Evolutionary conservation across 2,797 vertebrate species (phyloP), one percentile per base, ranked within the genome.

Genomic region (Spatula versicolor): DNA sequence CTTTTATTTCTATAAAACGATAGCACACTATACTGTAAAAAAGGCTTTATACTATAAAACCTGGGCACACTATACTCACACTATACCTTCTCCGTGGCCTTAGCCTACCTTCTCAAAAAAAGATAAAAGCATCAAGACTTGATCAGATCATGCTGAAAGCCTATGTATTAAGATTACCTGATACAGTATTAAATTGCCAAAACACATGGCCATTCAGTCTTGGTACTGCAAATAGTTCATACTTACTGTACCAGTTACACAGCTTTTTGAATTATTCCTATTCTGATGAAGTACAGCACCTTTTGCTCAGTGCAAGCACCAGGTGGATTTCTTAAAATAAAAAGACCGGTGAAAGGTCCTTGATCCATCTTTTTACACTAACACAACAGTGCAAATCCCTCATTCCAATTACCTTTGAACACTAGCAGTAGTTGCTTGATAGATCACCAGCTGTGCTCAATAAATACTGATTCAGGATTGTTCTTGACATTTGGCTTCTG

Each of bases 391-490:
- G 58, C 62, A 91, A 94, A 88, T 91, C 60, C 28, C 41, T 92
- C 56, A 79, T 91, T 88, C 43, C 84, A 75, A 54, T 3, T 90
- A 67, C 45, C 73, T 91, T 90, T 87, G 77, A 96, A 94, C 25
- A 59, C 31, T 12, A 71, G 50, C 11, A 3, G 52, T 85, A 80
- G 68, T 46, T 69, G 46, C 73, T 83, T 92, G 75, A 96, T n/a
- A 93, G 79, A 91, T 80, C 69, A 86, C 87, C 60, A 54, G 45
- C 67, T 85, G 52, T 74, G 69, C 63, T 92, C 77, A 83, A 74
- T 90, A 95, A 96, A 96, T 95, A 92, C 43, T 31, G 54, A 75
- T 74, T 69, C 82, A 72, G 80, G 64, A 52, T 74, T 88, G 43
- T 33, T 89, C 66, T 85, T 89, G 74, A 73, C 86, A 92, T 93